Evolutionary conservation across 2,797 vertebrate genomes (phyloP).

Genomic region (Anguilla megastoma): DNA sequence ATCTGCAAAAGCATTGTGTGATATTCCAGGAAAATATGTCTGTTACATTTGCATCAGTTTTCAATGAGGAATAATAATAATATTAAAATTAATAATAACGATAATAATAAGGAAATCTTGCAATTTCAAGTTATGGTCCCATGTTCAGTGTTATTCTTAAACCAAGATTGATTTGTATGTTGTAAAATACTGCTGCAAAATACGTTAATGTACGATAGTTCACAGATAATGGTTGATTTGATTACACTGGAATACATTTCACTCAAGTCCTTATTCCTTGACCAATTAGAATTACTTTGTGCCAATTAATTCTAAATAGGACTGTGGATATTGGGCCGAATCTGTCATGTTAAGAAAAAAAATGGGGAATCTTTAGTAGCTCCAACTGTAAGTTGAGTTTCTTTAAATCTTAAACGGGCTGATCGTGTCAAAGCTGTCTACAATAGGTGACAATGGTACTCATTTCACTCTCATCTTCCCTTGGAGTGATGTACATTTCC

Average conservation of each 20-base stretch:
- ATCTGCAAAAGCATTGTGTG: background rate
- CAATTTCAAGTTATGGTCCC: background rate
- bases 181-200: background rate
- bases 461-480: background rate
- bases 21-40: background rate
- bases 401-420: background rate
- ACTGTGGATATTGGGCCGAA: background rate
- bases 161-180: background rate
- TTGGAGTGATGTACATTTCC: background rate
- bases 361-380: background rate
- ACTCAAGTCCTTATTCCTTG: background rate
- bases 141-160: conserved; percentile 2
- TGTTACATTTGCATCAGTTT: background rate
- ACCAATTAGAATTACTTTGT: background rate
- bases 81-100: background rate
- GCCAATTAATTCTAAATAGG: background rate
- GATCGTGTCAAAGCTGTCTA: background rate
- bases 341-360: background rate
- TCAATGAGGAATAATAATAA: background rate
- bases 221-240: background rate
- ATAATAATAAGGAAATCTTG: background rate
- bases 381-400: background rate
- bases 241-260: conserved; percentile 19
- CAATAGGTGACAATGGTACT: background rate
- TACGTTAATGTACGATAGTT: background rate